Percentiles rank a stretch among this genome's conserved stretches.
Evolutionary conservation across 2,797 vertebrate genomes (phyloP).

Genomic region (Mus spretus): DNA sequence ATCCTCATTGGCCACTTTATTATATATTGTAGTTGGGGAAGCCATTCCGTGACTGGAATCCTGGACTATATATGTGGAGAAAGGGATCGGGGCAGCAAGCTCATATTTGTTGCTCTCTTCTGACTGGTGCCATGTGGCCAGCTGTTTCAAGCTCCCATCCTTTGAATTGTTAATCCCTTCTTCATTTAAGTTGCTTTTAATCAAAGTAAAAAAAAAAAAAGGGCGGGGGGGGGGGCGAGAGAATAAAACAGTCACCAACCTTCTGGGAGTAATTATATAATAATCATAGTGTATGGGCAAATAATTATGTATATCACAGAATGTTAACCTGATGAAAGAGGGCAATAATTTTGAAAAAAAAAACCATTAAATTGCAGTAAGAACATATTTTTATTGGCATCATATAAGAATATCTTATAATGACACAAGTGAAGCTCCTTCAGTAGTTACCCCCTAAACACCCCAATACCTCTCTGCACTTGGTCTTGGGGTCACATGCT

Average conservation of each 20-base stretch:
- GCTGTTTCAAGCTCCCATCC: background rate
- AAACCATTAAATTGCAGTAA: background rate
- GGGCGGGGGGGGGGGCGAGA: too few relatives aligned
- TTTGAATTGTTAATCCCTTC: too few relatives aligned
- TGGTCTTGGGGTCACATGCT: background rate
- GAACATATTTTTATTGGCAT: background rate
- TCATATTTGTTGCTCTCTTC: background rate
- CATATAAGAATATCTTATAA: background rate
- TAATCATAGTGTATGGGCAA: background rate
- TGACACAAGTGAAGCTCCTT: background rate
- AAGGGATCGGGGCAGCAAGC: background rate
- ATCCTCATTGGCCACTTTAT: background rate
- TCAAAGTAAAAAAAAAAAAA: background rate
- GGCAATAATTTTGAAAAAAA: background rate
- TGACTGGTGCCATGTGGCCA: background rate
- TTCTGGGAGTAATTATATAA: background rate
- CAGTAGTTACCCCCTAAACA: background rate
- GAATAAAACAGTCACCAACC: background rate
- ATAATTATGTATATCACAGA: background rate
- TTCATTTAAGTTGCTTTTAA: background rate
- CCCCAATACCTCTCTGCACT: background rate
- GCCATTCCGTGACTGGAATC: background rate
- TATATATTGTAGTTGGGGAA: background rate
- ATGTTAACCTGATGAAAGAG: background rate
- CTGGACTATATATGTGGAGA: background rate